phyloP scores from a whole-genome alignment of 2,113 vertebrate species.

The Notothenia rossii region DNA sequence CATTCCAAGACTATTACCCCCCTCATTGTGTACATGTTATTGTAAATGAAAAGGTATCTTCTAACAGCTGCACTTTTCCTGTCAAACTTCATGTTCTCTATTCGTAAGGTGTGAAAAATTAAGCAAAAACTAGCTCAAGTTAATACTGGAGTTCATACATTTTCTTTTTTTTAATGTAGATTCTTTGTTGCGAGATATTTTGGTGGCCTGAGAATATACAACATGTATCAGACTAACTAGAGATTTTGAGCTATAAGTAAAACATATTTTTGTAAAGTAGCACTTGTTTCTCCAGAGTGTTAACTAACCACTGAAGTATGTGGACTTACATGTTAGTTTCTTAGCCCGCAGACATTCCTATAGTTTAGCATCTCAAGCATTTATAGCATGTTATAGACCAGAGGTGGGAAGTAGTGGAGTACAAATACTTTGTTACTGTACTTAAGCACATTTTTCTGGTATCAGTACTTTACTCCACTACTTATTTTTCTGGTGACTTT shows the following conservation, averaged over 20 bases:
- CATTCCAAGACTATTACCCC: neutral
- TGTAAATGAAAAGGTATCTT: neutral
- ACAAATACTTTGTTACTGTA: too few relatives aligned
- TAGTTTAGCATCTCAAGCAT: slow-evolving; percentile 13
- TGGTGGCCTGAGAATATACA: neutral
- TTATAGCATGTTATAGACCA: neutral
- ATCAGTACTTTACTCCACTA: too few relatives aligned
- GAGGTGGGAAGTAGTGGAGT: too few relatives aligned
- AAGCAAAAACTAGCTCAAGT: neutral
- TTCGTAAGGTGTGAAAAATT: neutral
- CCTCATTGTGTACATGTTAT: neutral
- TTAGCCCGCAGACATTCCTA: neutral
- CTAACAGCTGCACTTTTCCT: neutral
- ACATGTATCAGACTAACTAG: neutral
- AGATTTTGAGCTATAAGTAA: neutral
- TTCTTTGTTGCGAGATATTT: neutral
- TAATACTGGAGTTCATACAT: neutral
- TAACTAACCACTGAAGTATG: slow-evolving; percentile 6
- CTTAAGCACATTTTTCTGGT: too few relatives aligned
- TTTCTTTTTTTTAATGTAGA: too few relatives aligned
- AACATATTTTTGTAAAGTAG: neutral
- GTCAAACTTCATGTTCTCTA: neutral
- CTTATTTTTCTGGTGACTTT: too few relatives aligned
- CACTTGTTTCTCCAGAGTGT: neutral
- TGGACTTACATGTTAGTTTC: slow-evolving; percentile 22